A percentile compares a stretch with the other conserved stretches of the same genome.
These are phyloP conservation scores for Cyprinodon brontotheroides DNA, from an alignment of 2,113 vertebrate species.

Conservation along the genomic window DNA sequence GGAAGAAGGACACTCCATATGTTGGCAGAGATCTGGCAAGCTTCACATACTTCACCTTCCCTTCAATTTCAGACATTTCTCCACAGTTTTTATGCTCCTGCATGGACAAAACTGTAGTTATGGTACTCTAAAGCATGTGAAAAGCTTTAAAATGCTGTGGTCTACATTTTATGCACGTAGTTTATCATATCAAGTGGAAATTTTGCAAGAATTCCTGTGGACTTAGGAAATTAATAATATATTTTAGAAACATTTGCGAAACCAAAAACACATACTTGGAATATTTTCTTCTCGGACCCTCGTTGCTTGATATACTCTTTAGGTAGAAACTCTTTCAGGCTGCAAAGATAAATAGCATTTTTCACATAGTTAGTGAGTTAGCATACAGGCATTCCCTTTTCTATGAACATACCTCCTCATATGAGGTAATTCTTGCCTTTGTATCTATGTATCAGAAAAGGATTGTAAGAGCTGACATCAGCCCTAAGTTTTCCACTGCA, in stretches of 20 bases:
- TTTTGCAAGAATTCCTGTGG: conserved; percentile 17
- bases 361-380: conserved; percentile 56
- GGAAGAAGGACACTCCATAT: conserved; percentile 96
- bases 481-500: conserved; percentile 53
- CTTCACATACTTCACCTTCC: conserved; percentile 98
- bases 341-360: conserved; percentile 67
- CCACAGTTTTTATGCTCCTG: conserved; percentile 97
- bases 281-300: conserved; percentile 84
- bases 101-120: conserved; percentile 30
- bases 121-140: neutral
- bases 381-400: conserved; percentile 60
- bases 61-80: conserved; percentile 98
- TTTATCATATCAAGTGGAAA: conserved; percentile 9
- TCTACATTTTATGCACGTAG: neutral
- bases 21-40: conserved; percentile 93
- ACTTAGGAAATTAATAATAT: neutral
- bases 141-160: neutral
- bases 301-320: conserved; percentile 85
- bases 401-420: conserved; percentile 61
- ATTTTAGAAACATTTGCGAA: conserved; percentile 9
- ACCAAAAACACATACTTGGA: conserved; percentile 76
- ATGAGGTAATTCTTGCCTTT: conserved; percentile 66
- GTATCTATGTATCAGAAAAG: conserved; percentile 62
- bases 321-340: conserved; percentile 84
- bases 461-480: conserved; percentile 68